Base-by-base conservation (phyloP, 2,113 vertebrate genomes). In the Pycnonotus jocosus region DNA sequence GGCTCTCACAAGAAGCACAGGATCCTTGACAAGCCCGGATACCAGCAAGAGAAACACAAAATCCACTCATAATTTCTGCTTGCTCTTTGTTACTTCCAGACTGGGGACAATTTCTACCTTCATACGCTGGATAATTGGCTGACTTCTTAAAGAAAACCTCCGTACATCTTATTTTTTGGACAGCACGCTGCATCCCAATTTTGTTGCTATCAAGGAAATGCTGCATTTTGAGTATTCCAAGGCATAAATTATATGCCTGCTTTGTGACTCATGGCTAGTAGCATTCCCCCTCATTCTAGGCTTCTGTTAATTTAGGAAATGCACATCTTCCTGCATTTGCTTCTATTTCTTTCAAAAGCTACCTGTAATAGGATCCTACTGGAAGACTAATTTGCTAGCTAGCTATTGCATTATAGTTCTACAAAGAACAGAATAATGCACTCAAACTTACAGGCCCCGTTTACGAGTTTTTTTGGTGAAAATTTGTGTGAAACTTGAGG, bases 191-290 rank as follows among this genome's bases (percentile, higher is more conserved):
- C 88, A 98, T 87, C 56, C 66, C 48, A 87, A 48, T 96, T 96
- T 95, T 62, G 68, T 76, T 19, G 35, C 95, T 81, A 90, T 96
- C 91, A 96, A 95, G 93, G 71, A 97, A 97, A 96, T 79, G 71
- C 47, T 94, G 69, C 35, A 91, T 90, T 96, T 96, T 72, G 86
- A 96, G 68, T 83, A 95, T 96, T 97, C 87, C 78, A 93, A 92
- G 47, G 58, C 83, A 95, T 93, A 97, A 97, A 97, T 97, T 96
- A 90, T 57, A 96, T 2, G 22, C 92, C 93, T 97, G 79, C 70
- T 95, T 97, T 95, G 82, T 96, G 97, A 95, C 73, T 97, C 89
- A 95, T 71, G 86, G 93, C 91, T 92, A 95, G 85, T 62, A 95
- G 88, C 54, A 64, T 86, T 93, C 76, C 78, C 58, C 48, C 86